phyloP scores from a whole-genome alignment of 2,113 vertebrate species.

The Haemorhous mexicanus region DNA sequence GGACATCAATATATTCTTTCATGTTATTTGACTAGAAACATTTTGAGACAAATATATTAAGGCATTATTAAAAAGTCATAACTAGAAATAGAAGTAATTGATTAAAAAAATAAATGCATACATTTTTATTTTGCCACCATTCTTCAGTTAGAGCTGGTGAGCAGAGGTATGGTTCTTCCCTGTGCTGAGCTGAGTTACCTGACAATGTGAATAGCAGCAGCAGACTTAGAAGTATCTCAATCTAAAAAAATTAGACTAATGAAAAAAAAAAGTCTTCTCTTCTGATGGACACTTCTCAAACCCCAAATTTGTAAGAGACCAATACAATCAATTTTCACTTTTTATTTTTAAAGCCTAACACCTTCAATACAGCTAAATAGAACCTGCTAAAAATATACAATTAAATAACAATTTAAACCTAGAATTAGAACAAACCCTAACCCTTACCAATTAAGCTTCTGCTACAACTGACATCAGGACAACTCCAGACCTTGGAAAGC shows the following conservation, averaged over 20 bases:
- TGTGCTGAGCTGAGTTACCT: neutral
- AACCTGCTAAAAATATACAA: neutral
- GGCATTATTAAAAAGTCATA: neutral
- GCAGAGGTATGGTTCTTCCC: neutral
- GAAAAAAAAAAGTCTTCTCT: neutral
- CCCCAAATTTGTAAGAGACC: neutral
- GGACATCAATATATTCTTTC: neutral
- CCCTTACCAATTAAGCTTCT: neutral
- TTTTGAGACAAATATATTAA: neutral
- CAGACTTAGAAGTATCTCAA: neutral
- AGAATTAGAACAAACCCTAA: neutral
- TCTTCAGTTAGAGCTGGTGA: neutral
- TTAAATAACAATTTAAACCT: neutral
- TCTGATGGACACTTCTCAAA: neutral
- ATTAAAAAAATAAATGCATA: neutral
- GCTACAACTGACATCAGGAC: neutral
- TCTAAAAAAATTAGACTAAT: neutral
- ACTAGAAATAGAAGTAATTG: neutral
- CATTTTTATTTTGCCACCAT: neutral
- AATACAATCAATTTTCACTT: neutral
- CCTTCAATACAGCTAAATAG: neutral
- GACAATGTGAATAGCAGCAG: neutral
- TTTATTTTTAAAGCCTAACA: neutral
- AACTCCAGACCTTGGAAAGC: neutral
- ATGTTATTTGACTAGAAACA: neutral